A percentile compares a stretch with the other conserved stretches of the same genome.
Conservation (phyloP, 2,113 vertebrate genomes). For the Myotis yumanensis region DNA sequence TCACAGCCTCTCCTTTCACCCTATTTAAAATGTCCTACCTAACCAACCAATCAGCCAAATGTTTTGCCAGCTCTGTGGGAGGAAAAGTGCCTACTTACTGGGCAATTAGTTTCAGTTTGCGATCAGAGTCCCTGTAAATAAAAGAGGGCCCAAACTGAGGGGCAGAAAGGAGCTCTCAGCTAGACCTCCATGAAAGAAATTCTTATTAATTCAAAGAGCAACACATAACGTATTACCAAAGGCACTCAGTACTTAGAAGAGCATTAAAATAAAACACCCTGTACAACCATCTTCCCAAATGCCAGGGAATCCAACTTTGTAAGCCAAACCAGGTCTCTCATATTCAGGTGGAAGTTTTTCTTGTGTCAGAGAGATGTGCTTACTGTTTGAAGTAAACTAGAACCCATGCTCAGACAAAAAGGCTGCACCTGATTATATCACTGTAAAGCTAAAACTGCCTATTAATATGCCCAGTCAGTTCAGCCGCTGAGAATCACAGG, state of each 20-base stretch:
- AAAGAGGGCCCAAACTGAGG: constrained; percentile 23
- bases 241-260: not conserved
- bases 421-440: not conserved
- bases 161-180: constrained; percentile 23
- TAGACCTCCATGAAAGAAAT: constrained; percentile 52
- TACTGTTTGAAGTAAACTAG: constrained; percentile 44
- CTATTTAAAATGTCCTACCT: constrained; percentile 13
- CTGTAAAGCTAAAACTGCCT: constrained; percentile 20
- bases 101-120: constrained; percentile 74
- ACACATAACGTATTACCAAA: constrained; percentile 6
- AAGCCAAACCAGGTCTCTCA: constrained; percentile 55
- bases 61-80: constrained; percentile 38
- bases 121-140: constrained; percentile 64
- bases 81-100: constrained; percentile 53
- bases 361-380: constrained; percentile 31
- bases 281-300: constrained; percentile 38
- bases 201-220: constrained; percentile 51
- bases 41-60: constrained; percentile 31
- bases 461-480: not conserved
- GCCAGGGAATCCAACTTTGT: constrained; percentile 46
- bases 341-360: constrained; percentile 44
- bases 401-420: constrained; percentile 25
- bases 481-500: not conserved
- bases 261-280: constrained; percentile 40
- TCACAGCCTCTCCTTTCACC: constrained; percentile 11